Conservation (phyloP, 64 coral and sea anemone species). For the Dendrophyllia cribrosa region DNA sequence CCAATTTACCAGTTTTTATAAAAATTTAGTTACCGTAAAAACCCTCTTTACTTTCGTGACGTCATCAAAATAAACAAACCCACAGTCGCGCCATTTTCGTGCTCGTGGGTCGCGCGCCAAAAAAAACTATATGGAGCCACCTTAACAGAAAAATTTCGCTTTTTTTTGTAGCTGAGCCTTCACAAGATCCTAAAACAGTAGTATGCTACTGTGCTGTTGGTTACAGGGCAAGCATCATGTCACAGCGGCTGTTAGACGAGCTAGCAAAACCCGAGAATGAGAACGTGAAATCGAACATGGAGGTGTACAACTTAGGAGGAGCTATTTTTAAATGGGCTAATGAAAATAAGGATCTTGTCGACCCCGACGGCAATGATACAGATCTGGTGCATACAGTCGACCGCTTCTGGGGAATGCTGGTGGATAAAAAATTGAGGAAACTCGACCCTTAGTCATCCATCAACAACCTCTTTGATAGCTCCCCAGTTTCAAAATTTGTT, state of each 20-base stretch:
- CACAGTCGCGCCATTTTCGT: no score
- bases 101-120: no score
- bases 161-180: neutral
- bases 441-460: neutral
- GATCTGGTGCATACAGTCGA: conserved; percentile 32
- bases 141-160: no score
- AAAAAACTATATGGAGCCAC: no score
- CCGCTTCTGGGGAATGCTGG: conserved; percentile 34
- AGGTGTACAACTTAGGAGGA: conserved; percentile 77
- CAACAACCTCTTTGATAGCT: neutral
- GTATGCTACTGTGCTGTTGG: conserved; percentile 80
- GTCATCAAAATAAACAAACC: no score
- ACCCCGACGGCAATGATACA: conserved; percentile 41
- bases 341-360: conserved; percentile 61
- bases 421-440: conserved; percentile 32
- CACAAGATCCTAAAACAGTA: conserved; percentile 33
- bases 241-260: conserved; percentile 49
- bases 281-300: neutral
- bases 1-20: no score
- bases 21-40: no score
- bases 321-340: conserved; percentile 85
- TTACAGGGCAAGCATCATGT: conserved; percentile 71
- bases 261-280: conserved; percentile 37
- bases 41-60: no score
- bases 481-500: neutral